Percentiles rank a stretch among this genome's conserved stretches.
Evolutionary conservation across 2,113 vertebrate species (phyloP).

Genomic region (Grallaria varia): DNA sequence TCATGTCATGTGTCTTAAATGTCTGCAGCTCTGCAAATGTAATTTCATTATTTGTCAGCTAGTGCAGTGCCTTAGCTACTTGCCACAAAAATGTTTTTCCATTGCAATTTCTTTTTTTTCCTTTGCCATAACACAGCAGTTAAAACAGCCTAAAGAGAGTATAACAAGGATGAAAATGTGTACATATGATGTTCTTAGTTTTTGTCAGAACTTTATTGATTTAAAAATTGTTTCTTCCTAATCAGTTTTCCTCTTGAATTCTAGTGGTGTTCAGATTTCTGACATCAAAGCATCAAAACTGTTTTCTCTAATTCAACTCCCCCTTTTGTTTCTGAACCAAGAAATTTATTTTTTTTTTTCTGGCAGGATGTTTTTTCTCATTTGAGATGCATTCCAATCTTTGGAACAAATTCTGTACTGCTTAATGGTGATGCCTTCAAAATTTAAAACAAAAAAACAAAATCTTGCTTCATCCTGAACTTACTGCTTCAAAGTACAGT

Average conservation of each 20-base stretch:
- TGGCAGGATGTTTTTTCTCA: background rate
- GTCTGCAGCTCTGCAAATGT: background rate
- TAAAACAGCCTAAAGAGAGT: background rate
- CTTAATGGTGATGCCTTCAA: background rate
- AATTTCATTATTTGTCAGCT: background rate
- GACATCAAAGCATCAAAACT: background rate
- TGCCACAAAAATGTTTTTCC: background rate
- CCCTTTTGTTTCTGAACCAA: background rate
- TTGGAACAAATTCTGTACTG: background rate
- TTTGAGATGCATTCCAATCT: background rate
- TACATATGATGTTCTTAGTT: background rate
- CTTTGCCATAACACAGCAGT: background rate
- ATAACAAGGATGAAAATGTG: background rate
- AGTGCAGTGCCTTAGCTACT: background rate
- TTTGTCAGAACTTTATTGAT: background rate
- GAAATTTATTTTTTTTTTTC: background rate
- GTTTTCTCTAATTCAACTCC: background rate
- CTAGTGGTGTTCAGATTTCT: background rate
- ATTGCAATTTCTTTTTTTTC: background rate
- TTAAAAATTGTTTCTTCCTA: background rate
- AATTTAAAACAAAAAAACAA: background rate
- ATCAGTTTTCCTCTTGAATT: slow-evolving; percentile 4
- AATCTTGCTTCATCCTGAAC: background rate
- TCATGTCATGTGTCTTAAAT: background rate
- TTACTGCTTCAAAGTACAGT: background rate